Percentiles rank a stretch among this genome's conserved stretches.
These are phyloP conservation scores for Drosophila formosana DNA, from an alignment of 2,888 invertebrate species.

Conservation along the genomic window DNA sequence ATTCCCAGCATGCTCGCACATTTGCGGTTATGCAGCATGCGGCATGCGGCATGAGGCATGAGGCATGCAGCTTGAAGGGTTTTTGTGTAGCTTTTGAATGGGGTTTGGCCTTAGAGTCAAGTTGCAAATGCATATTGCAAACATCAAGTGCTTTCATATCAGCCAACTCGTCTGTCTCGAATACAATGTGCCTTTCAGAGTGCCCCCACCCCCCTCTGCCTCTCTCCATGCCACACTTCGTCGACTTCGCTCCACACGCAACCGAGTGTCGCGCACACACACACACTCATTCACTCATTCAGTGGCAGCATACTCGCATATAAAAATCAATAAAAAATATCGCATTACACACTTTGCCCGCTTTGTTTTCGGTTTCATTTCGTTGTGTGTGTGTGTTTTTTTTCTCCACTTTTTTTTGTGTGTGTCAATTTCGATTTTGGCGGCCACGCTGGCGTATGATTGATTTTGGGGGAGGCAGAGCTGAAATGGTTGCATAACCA, in stretches of 20 bases:
- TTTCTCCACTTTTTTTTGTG: conserved; percentile 23
- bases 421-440: conserved; percentile 62
- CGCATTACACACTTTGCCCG: conserved; percentile 62
- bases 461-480: conserved; percentile 58
- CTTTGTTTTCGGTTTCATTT: conserved; percentile 57
- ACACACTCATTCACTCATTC: conserved; percentile 14
- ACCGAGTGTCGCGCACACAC: conserved; percentile 6
- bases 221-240: neutral
- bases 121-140: conserved; percentile 68
- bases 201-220: neutral
- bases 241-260: conserved; percentile 6
- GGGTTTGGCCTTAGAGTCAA: conserved; percentile 51
- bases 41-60: too few relatives aligned
- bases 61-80: conserved; percentile 15
- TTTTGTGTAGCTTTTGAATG: conserved; percentile 38
- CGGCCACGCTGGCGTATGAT: conserved; percentile 68
- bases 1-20: neutral
- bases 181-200: conserved; percentile 42
- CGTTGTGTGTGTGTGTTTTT: conserved; percentile 16
- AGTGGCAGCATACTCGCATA: conserved; percentile 36
- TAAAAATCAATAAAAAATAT: conserved; percentile 76
- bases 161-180: conserved; percentile 22
- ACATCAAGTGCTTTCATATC: conserved; percentile 65
- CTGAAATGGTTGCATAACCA: conserved; percentile 64
- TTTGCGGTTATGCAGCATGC: conserved; percentile 16